These are phyloP conservation scores for Indicator maculatus DNA, from an alignment of 2,113 vertebrate species.

Conservation along the genomic window DNA sequence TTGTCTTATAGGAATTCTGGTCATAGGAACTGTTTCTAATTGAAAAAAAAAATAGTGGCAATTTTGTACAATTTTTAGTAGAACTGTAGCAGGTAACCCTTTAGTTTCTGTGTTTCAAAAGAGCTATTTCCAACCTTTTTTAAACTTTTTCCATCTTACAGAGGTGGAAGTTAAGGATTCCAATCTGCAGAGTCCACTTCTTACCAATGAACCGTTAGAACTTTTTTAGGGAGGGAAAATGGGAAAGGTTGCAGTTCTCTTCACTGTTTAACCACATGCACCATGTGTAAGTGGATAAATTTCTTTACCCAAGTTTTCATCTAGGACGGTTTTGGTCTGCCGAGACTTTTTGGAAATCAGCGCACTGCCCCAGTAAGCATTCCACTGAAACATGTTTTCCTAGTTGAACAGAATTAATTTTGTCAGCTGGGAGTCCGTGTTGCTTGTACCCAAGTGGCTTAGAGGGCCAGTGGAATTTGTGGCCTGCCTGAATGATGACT, in stretches of 20 bases:
- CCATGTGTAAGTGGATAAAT: conserved; percentile 40
- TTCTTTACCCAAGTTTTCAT: conserved; percentile 26
- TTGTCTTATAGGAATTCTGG: conserved; percentile 81
- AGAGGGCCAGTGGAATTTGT: conserved; percentile 31
- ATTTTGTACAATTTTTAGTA: conserved; percentile 71
- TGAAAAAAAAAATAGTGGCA: conserved; percentile 63
- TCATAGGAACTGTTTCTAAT: conserved; percentile 73
- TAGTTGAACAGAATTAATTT: conserved; percentile 43
- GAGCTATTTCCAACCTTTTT: conserved; percentile 77
- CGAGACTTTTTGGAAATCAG: conserved; percentile 13
- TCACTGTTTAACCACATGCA: conserved; percentile 36
- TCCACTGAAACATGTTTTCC: conserved; percentile 39
- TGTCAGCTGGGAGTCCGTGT: conserved; percentile 21
- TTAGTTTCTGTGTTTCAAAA: conserved; percentile 75
- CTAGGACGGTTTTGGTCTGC: conserved; percentile 30
- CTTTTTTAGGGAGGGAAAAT: conserved; percentile 68
- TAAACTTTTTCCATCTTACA: conserved; percentile 69
- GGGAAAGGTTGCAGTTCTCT: conserved; percentile 44
- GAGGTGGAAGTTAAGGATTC: conserved; percentile 72
- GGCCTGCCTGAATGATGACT: conserved; percentile 2
- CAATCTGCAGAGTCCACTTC: conserved; percentile 41
- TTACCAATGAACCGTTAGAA: conserved; percentile 39
- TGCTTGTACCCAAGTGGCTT: conserved; percentile 7
- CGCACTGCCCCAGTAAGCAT: conserved; percentile 22
- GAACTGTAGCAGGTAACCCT: conserved; percentile 69